Evolutionary conservation across 1,140 invertebrate species (phyloP), one percentile per base, ranked within the genome.

Genomic region (Lethrus apterus): DNA sequence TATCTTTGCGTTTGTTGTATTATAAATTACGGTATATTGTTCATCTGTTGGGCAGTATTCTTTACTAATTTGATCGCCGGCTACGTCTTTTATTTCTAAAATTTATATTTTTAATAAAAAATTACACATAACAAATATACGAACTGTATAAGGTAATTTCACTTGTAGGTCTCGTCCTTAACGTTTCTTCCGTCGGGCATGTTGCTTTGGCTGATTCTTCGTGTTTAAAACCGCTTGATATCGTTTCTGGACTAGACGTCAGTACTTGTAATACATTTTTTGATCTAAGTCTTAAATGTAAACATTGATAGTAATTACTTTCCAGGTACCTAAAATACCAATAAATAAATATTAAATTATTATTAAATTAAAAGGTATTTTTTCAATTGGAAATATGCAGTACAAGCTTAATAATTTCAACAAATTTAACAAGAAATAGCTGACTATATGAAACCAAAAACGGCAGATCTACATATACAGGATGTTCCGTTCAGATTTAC

Each of bases 31-130:
- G 38, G 73, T 70, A 63, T 75, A 84, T 43, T 73, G 73, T 10
- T 80, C 80, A 31, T 75, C 73, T 41, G 83, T 72, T 4, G 81
- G 79, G 40, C 81, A 84, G 55, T 80, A 83, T 45, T 79, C 75
- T 36, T 78, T 75, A 40, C 67, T 66, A 11, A 75, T 70, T 13
- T 64, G 51, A 35, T 62, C 52, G 8, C 70, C 74, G 5, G 14
- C 50, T 29, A 70, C 52, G 45, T 76, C 75, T 55, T 66, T 73
- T 3, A 68, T 74, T 62, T 77, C 77, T 79, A 49, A 14, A 59
- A 57, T 52, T 21, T 20, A 10, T 26, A 26, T 10, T 10, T 26
- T 4, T 10, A 26, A 4, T 26, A 26, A 5, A 10, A 26, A 26
- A 26, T 10, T 5, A 10, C 4, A 26, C n/a, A 14, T 32, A 11